Percentiles rank a stretch among this genome's conserved stretches.
Evolutionary conservation across 2,113 vertebrate genomes (phyloP).

Genomic region (Platichthys stellatus): DNA sequence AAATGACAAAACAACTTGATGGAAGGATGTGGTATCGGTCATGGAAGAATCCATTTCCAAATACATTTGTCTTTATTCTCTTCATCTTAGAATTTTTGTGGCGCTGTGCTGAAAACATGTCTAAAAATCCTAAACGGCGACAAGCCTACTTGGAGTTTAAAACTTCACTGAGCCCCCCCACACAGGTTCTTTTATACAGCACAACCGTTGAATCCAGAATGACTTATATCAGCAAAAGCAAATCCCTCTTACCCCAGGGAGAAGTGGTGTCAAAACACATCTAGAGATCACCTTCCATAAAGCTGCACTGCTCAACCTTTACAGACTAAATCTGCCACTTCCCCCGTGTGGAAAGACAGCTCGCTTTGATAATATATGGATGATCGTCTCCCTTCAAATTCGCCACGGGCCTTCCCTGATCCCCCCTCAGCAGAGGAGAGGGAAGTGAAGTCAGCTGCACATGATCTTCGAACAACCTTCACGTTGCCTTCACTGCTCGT

Average conservation of each 20-base stretch:
- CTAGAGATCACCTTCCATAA: slow-evolving; percentile 29
- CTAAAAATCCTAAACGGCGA: not conserved
- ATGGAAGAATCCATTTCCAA: too few species aligned
- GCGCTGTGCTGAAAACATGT: not conserved
- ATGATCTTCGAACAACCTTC: slow-evolving; percentile 49
- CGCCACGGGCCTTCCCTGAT: slow-evolving; percentile 23
- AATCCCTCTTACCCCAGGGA: slow-evolving; percentile 8
- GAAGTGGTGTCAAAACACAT: slow-evolving; percentile 32
- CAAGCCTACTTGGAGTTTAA: not conserved
- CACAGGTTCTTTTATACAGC: not conserved
- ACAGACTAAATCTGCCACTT: slow-evolving; percentile 15
- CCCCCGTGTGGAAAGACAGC: slow-evolving; percentile 17
- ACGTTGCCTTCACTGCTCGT: slow-evolving; percentile 21
- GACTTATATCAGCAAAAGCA: not conserved
- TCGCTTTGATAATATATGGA: slow-evolving; percentile 38
- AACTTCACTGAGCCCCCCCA: not conserved
- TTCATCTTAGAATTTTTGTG: not conserved
- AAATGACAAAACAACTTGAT: too few species aligned
- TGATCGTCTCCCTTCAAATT: slow-evolving; percentile 43
- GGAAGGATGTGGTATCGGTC: too few species aligned
- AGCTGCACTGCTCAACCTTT: slow-evolving; percentile 15
- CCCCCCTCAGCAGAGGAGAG: slow-evolving; percentile 3
- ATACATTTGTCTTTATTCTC: too few species aligned
- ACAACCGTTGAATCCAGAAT: not conserved
- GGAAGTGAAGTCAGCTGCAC: slow-evolving; percentile 19